A percentile compares a stretch with the other conserved stretches of the same genome.
phyloP scores from a whole-genome alignment of 2,888 invertebrate species.

The Machimus atricapillus region DNA sequence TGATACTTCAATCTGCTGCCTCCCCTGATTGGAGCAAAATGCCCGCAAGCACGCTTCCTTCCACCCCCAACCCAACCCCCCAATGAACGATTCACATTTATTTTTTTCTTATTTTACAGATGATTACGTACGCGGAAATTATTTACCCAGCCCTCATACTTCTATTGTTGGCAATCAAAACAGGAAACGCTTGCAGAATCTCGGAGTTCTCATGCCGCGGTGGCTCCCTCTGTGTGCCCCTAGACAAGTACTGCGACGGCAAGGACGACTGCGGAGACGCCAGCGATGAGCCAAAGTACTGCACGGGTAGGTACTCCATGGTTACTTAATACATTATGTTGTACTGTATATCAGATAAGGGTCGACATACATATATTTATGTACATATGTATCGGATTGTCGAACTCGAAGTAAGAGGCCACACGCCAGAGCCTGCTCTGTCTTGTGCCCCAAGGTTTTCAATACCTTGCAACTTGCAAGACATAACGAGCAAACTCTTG shows the following conservation, averaged over 20 bases:
- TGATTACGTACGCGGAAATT: constrained; percentile 53
- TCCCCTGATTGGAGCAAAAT: constrained; percentile 15
- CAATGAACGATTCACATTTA: not conserved
- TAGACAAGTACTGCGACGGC: constrained; percentile 88
- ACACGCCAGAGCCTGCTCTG: not conserved
- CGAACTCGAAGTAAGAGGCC: not conserved
- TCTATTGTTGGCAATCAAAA: constrained; percentile 55
- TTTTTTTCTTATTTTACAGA: constrained; percentile 51
- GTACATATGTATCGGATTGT: not conserved
- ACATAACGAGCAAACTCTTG: not conserved
- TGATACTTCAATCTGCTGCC: constrained; percentile 1
- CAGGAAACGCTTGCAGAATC: constrained; percentile 72
- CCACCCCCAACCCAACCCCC: not conserved
- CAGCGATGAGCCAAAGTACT: constrained; percentile 83
- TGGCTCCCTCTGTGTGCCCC: constrained; percentile 75
- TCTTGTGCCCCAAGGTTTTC: not conserved
- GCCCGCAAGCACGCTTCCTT: not conserved
- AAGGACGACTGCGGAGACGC: constrained; percentile 83
- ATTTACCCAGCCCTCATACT: constrained; percentile 60
- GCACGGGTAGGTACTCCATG: constrained; percentile 68
- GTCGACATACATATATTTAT: not conserved
- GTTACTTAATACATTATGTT: not conserved
- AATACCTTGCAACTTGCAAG: not conserved
- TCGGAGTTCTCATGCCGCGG: constrained; percentile 79
- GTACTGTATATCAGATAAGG: not conserved